Evolutionary conservation across 2,797 vertebrate genomes (phyloP), one percentile per base, ranked within the genome.

Genomic region (Xyrichtys novacula): DNA sequence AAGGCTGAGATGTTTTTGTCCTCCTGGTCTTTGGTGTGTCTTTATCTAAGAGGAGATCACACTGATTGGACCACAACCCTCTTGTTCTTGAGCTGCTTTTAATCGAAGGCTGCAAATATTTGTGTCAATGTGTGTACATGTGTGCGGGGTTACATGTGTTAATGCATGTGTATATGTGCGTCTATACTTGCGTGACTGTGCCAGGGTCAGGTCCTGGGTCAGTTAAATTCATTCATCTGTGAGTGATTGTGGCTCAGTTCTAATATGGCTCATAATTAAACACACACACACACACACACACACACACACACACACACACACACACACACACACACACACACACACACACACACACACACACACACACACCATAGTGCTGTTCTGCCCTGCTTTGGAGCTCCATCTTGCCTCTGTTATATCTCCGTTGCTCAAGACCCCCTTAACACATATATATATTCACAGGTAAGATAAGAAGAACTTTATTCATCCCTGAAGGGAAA

Each of bases 201-300:
- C 49, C 0, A 54, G 80, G 85, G 88, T 91, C 85, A 89, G 48
- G 15, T 79, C 63, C 44, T 7, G 70, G 88, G 89, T 89, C 90
- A 91, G 64, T 82, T 78, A 73, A 81, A 85, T 84, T 84, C 83
- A 85, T 81, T 89, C 81, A 85, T 87, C 73, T 86, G 84, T 87
- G 78, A 83, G 52, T 74, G 87, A 87, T 83, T 84, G 71, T 54
- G 25, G 58, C 73, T 84, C 81, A 83, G 49, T 76, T 82, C 72
- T 85, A 89, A 89, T 85, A 87, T 77, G 73, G 71, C 83, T 87
- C 69, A 71, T 87, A 85, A 87, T 89, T 87, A 79, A 64, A 65
- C 77, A 66, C 59, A 73, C 60, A 25, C 43, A 40, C 55, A 71
- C 58, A 63, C 75, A 59, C 73, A 17, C 36, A 7, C 36, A 17